Conservation (phyloP, 2,797 vertebrate species). For the Poecilia wingei region DNA sequence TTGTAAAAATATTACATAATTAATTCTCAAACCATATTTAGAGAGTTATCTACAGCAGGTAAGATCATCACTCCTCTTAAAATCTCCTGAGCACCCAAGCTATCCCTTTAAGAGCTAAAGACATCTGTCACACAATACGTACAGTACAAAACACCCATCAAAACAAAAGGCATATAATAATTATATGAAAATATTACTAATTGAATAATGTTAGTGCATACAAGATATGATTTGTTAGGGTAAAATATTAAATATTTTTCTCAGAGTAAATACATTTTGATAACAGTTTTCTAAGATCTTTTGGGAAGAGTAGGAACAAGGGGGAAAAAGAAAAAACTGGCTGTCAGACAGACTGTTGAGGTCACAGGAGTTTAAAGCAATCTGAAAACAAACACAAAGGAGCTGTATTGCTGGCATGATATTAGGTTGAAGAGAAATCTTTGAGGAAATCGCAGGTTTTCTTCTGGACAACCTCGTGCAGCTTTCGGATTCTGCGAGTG, state of each 20-base stretch:
- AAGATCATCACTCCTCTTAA: background rate
- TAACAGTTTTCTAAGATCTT: constrained; percentile 17
- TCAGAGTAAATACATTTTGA: constrained; percentile 58
- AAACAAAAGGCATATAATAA: constrained; percentile 35
- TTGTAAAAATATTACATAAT: background rate
- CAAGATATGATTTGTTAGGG: constrained; percentile 39
- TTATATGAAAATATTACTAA: constrained; percentile 45
- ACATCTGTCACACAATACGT: constrained; percentile 45
- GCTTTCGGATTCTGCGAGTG: constrained; percentile 88
- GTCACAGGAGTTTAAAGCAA: constrained; percentile 53
- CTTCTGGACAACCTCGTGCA: constrained; percentile 92
- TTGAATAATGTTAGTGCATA: constrained; percentile 43
- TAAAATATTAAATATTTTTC: constrained; percentile 59
- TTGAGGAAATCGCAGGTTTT: constrained; percentile 95
- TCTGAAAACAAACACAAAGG: constrained; percentile 18
- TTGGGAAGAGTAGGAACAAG: constrained; percentile 7
- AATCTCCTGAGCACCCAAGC: background rate
- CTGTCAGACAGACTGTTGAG: constrained; percentile 59
- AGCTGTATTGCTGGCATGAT: constrained; percentile 64
- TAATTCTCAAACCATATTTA: background rate
- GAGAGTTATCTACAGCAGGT: background rate
- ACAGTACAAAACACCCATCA: constrained; percentile 32
- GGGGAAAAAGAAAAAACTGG: constrained; percentile 8
- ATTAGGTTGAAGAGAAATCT: constrained; percentile 83
- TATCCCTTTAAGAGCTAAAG: constrained; percentile 29